phyloP scores from a whole-genome alignment of 2,113 vertebrate genomes.

The Addax nasomaculatus region DNA sequence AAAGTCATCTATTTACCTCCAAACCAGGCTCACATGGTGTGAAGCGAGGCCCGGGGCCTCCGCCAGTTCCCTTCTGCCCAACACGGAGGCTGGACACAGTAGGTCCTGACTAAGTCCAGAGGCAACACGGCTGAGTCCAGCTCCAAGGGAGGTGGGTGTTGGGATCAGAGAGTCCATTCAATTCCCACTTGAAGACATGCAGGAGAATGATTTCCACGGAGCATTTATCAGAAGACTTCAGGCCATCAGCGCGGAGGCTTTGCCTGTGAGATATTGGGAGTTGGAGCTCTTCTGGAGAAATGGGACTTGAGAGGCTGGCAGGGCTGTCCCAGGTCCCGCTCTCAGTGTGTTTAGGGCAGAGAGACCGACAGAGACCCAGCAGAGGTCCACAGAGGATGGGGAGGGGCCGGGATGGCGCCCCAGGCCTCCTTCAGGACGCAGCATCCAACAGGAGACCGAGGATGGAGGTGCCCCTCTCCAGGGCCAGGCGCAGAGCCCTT shows the following conservation, averaged over 20 bases:
- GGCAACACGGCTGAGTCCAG: background rate
- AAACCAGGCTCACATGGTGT: rapidly evolving
- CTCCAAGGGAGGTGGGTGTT: too few relatives aligned
- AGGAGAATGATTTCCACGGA: background rate
- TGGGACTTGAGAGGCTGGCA: background rate
- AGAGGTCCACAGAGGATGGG: background rate
- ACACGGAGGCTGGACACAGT: background rate
- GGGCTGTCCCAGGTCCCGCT: too few relatives aligned
- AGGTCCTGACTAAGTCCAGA: background rate
- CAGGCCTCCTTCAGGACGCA: background rate
- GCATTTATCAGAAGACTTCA: background rate
- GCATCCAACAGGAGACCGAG: background rate
- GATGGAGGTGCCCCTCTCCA: background rate
- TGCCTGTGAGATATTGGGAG: background rate
- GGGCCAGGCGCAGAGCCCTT: background rate
- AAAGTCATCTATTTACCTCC: background rate
- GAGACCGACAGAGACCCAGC: background rate
- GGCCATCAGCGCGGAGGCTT: background rate
- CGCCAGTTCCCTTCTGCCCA: background rate
- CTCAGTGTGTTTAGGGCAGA: background rate
- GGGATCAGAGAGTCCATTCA: background rate
- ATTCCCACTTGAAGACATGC: background rate
- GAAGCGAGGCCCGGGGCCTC: background rate
- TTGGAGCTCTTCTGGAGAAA: background rate
- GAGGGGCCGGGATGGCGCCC: background rate